These are phyloP conservation scores for Criorhina ranunculi DNA, from an alignment of 2,888 invertebrate species.

Conservation along the genomic window DNA sequence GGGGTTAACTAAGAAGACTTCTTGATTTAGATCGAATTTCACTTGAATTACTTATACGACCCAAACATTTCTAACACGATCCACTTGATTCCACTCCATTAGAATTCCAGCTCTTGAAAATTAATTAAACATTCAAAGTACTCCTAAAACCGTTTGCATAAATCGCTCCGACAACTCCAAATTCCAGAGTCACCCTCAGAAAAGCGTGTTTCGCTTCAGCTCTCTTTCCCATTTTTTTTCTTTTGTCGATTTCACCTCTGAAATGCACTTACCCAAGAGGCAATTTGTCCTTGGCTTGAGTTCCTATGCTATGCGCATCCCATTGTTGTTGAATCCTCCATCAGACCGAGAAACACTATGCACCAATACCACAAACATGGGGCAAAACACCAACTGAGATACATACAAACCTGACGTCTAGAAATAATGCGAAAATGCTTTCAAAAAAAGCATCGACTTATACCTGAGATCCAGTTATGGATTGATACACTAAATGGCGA, in stretches of 20 bases:
- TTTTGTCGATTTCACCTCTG: background rate
- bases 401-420: conserved; percentile 13
- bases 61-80: background rate
- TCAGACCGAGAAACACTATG: conserved; percentile 18
- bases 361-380: conserved; percentile 4
- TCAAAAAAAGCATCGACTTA: too few species aligned
- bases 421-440: too few species aligned
- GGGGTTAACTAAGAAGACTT: too few species aligned
- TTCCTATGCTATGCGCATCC: conserved; percentile 20
- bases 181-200: background rate
- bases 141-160: background rate
- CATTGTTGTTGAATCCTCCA: conserved; percentile 41
- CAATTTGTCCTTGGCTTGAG: conserved; percentile 43
- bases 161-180: background rate
- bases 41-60: too few species aligned
- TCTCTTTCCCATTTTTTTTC: background rate
- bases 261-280: conserved; percentile 45
- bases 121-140: background rate
- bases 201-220: too few species aligned
- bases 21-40: too few species aligned
- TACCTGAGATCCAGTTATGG: too few species aligned
- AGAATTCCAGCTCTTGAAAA: background rate
- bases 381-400: conserved; percentile 35
- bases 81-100: background rate
- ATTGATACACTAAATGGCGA: too few species aligned